phyloP scores from a whole-genome alignment of 2,113 vertebrate genomes.

The Hemibagrus wyckioides region DNA sequence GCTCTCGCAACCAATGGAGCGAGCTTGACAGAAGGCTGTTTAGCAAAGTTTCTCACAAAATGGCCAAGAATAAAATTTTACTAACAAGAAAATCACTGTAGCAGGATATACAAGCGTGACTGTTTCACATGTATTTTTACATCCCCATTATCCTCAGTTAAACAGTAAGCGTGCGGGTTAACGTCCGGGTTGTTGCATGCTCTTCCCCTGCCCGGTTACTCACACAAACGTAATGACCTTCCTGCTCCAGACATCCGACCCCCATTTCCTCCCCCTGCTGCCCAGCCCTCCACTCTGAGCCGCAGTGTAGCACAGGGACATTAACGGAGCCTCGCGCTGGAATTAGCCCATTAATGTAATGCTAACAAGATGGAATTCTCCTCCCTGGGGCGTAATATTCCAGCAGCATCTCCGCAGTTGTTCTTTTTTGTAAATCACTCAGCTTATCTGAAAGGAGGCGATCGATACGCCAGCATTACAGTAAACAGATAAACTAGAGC shows the following conservation, averaged over 20 bases:
- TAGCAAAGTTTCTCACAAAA: neutral
- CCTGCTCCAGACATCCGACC: constrained; percentile 63
- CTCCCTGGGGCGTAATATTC: constrained; percentile 72
- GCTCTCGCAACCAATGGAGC: neutral
- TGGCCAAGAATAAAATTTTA: neutral
- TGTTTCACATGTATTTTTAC: constrained; percentile 50
- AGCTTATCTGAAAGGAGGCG: constrained; percentile 74
- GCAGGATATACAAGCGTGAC: constrained; percentile 6
- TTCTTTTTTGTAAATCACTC: constrained; percentile 77
- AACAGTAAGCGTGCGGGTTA: constrained; percentile 64
- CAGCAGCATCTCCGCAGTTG: constrained; percentile 70
- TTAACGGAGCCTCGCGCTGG: constrained; percentile 70
- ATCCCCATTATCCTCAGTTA: constrained; percentile 60
- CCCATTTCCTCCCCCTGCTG: constrained; percentile 55
- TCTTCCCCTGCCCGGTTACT: constrained; percentile 33
- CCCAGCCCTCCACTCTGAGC: constrained; percentile 54
- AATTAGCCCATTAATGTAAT: constrained; percentile 82
- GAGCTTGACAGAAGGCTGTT: neutral
- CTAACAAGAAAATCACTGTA: constrained; percentile 20
- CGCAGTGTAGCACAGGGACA: constrained; percentile 70
- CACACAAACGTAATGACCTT: constrained; percentile 57
- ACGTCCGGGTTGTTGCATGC: constrained; percentile 54
- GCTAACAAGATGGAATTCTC: constrained; percentile 77
- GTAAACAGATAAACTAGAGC: constrained; percentile 77
- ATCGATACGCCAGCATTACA: constrained; percentile 75